A percentile compares a stretch with the other conserved stretches of the same genome.
phyloP scores from a whole-genome alignment of 2,113 vertebrate species.

The Melanocharis versteri region DNA sequence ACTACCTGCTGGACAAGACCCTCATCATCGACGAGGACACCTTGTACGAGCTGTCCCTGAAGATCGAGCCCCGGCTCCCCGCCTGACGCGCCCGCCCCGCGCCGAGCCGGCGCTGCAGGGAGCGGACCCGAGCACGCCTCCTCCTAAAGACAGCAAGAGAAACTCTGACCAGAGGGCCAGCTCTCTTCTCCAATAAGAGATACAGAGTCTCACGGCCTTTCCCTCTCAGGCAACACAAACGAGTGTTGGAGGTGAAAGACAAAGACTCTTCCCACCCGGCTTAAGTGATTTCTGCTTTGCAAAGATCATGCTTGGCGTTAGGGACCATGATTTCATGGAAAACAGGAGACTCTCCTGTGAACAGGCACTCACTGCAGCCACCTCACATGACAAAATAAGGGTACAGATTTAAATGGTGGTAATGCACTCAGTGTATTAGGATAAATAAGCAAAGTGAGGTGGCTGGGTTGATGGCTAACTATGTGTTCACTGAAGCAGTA shows the following conservation, averaged over 20 bases:
- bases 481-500: not conserved
- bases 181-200: constrained; percentile 46
- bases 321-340: not conserved
- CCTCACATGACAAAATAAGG: not conserved
- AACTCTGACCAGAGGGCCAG: not conserved
- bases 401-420: not conserved
- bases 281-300: not conserved
- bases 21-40: constrained; percentile 97
- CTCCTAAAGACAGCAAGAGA: not conserved
- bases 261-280: not conserved
- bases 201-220: constrained; percentile 21
- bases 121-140: constrained; percentile 45
- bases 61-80: constrained; percentile 93
- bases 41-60: constrained; percentile 93
- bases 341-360: not conserved
- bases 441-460: not conserved
- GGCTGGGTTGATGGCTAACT: not conserved
- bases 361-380: not conserved
- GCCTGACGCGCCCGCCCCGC: constrained; percentile 79
- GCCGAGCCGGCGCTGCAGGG: not conserved
- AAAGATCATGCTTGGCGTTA: not conserved
- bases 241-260: constrained; percentile 19
- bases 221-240: constrained; percentile 32
- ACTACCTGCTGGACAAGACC: constrained; percentile 93
- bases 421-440: not conserved